Evolutionary conservation across 2,113 vertebrate genomes (phyloP).

Genomic region (Brienomyrus brachyistius): DNA sequence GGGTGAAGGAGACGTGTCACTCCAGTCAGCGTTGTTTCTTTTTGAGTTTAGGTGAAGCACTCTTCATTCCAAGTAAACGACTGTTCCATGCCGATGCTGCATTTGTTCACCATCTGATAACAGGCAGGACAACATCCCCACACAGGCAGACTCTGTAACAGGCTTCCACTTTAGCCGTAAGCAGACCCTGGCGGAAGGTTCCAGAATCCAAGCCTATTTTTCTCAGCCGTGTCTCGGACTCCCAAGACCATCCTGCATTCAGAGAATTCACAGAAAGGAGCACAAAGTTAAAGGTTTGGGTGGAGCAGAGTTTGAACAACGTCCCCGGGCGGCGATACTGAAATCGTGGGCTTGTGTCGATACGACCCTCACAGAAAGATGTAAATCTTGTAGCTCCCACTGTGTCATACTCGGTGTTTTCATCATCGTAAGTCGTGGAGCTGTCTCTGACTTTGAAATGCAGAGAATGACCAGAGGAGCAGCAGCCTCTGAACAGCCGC

Average conservation of each 20-base stretch:
- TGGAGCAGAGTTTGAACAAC: not conserved
- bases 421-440: conserved; percentile 76
- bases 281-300: not conserved
- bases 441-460: conserved; percentile 77
- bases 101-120: not conserved
- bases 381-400: not conserved
- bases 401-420: conserved; percentile 46
- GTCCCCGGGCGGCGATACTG: not conserved
- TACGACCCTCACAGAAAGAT: not conserved
- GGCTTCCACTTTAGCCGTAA: not conserved
- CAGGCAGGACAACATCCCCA: not conserved
- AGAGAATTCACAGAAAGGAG: not conserved
- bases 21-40: not conserved
- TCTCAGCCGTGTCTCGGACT: not conserved
- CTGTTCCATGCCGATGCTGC: not conserved
- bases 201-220: not conserved
- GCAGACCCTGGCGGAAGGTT: not conserved
- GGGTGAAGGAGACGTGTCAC: not conserved
- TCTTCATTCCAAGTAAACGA: not conserved
- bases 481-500: conserved; percentile 55
- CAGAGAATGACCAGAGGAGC: conserved; percentile 66
- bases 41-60: not conserved
- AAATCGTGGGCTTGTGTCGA: not conserved
- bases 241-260: not conserved
- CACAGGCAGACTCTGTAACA: not conserved